Conservation (phyloP, 2,113 vertebrate species). For the Mola mola region DNA sequence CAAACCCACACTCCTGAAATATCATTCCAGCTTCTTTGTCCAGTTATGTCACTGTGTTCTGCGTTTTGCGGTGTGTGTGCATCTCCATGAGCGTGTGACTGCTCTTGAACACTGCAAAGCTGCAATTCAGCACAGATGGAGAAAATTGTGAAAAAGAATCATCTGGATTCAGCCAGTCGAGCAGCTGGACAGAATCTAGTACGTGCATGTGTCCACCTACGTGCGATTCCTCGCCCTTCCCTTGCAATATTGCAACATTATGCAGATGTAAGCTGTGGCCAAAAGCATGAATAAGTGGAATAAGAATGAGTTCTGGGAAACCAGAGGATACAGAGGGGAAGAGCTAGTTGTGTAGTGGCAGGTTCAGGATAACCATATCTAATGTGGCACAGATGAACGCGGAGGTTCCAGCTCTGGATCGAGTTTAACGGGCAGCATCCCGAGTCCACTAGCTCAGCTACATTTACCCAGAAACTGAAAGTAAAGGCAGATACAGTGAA, state of each 20-base stretch:
- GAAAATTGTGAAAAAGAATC: constrained; percentile 46
- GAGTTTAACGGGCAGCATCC: constrained; percentile 32
- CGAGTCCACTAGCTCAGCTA: constrained; percentile 28
- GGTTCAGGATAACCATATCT: constrained; percentile 59
- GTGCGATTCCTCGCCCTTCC: constrained; percentile 36
- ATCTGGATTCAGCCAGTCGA: constrained; percentile 65
- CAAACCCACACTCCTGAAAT: too few relatives aligned
- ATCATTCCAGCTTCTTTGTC: too few relatives aligned
- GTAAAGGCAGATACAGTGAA: constrained; percentile 20
- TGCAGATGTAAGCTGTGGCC: constrained; percentile 56
- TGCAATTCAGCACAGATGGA: constrained; percentile 57
- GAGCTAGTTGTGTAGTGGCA: constrained; percentile 20
- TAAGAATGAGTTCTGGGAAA: constrained; percentile 66
- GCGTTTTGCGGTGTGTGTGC: not conserved
- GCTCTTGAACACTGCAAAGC: constrained; percentile 28
- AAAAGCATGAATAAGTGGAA: constrained; percentile 62
- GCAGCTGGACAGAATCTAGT: constrained; percentile 70
- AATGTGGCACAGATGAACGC: constrained; percentile 63
- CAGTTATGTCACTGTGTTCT: constrained; percentile 5
- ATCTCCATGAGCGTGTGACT: not conserved
- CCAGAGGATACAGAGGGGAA: constrained; percentile 1
- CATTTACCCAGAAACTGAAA: constrained; percentile 24
- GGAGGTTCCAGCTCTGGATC: constrained; percentile 29
- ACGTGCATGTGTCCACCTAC: constrained; percentile 46
- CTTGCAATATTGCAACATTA: constrained; percentile 66